Base-by-base conservation (phyloP, 2,888 invertebrate genomes). In the Drosophila macrospina region DNA sequence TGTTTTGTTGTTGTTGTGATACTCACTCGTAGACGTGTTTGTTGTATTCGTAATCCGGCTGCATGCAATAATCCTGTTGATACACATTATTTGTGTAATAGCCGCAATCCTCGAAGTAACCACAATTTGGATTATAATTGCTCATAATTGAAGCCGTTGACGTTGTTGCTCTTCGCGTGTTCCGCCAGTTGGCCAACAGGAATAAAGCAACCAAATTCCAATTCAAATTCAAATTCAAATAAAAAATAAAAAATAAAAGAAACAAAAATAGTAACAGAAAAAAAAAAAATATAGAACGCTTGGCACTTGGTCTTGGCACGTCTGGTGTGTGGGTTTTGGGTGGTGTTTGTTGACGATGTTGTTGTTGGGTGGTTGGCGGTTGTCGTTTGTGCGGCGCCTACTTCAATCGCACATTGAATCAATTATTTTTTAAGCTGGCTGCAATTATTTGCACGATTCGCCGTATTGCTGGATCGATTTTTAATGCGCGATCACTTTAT, bases 71-170 rank as follows among this genome's bases (percentile, higher is more conserved):
- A 86, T 91, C 92, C 86, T 90, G 91, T 72, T 91, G 91, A 74
- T 91, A 91, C 54, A 89, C 84, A 80, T 89, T 90, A 69, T 89
- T 91, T 57, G 80, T 86, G 74, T 89, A 91, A 66, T 91, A 91
- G 65, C 90, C 73, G 81, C 86, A 92, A 82, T 91, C 91, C 81
- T 91, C 92, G 69, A 90, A 91, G 83, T 91, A 91, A 87, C 91
- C 91, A 79, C 91, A 91, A 87, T 91, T 91, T 64, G 91, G 90
- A 89, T 91, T 91, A 78, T 91, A 91, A 81, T 91, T 91, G 77
- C 88, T 89, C 91, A 91, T 91, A 87, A 86, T 88, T 84, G 78
- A 65, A 63, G 59, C 45, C 56, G 51, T 74, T 60, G 45, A 59
- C 50, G 51, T 59, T 36, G 30, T 39, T 37, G 37, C 51, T 36